These are phyloP conservation scores for Liolophura sinensis DNA, from an alignment of 1,140 invertebrate genomes.

Conservation along the genomic window DNA sequence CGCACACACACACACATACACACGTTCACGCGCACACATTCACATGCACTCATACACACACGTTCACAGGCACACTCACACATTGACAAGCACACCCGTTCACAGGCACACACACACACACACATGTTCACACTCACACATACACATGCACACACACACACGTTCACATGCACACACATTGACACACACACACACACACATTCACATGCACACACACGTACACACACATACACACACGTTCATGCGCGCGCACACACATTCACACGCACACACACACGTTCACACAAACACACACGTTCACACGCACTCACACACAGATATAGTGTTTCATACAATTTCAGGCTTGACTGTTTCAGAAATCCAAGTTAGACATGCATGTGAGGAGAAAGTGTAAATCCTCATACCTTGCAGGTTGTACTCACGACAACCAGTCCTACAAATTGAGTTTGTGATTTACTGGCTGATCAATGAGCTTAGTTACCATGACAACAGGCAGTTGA, in stretches of 20 bases:
- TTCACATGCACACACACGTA: not conserved
- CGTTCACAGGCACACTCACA: not conserved
- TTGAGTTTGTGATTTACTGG: not conserved
- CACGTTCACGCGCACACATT: not conserved
- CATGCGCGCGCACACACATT: not conserved
- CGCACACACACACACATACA: not conserved
- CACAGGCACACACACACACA: slow-evolving; percentile 2
- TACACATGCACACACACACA: slow-evolving; percentile 2
- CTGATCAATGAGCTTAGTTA: not conserved
- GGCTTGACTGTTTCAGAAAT: too few species aligned
- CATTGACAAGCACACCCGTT: not conserved
- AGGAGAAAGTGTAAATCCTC: too few species aligned
- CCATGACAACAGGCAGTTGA: not conserved
- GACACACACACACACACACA: not conserved
- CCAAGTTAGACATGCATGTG: too few species aligned
- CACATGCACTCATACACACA: not conserved
- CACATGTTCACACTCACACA: not conserved
- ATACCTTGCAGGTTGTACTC: too few species aligned
- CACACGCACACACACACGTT: too few species aligned
- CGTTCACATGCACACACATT: not conserved
- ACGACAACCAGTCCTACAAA: too few species aligned
- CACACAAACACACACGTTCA: too few species aligned
- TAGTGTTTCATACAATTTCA: too few species aligned
- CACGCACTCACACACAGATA: too few species aligned
- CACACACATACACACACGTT: not conserved